Evolutionary conservation across 2,113 vertebrate genomes (phyloP), one percentile per base, ranked within the genome.

Genomic region (Lynx canadensis): DNA sequence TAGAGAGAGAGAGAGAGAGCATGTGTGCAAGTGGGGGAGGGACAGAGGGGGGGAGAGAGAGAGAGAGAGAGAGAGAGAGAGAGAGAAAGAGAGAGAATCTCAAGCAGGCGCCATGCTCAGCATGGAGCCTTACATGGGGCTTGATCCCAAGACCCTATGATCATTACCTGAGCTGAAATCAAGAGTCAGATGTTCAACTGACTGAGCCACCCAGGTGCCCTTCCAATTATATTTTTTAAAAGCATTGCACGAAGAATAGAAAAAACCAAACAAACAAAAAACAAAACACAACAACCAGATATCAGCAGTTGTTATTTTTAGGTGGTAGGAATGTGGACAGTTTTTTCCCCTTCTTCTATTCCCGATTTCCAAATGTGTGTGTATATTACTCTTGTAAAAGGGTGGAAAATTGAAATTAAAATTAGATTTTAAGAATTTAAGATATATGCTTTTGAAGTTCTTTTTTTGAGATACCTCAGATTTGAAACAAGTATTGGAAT

Each of bases 361-460:
- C 41, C 55, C 55, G 48, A 38, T 38, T 94, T 57, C n/a, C 29
- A 85, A 91, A 52, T 79, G 31, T n/a, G 5, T n/a, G 23, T 52
- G 12, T 50, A 9, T 38, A 48, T 74, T 71, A 33, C 41, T 87
- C 66, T 66, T 81, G 68, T 68, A 88, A 52, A 76, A 50, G 23
- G 3, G 12, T 50, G 15, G 63, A 92, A 71, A 84, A 73, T 73
- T n/a, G 4, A 41, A 69, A 63, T 79, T 69, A 68, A 79, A 90
- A 73, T 45, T 71, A 52, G 14, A 50, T 88, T 91, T 91, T 73
- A 91, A 91, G 33, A 80, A 60, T 52, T 91, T 69, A 83, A 95
- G 25, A 74, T 38, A 74, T 11, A n/a, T 41, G 57, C 6, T 66
- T 93, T 90, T 80, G 71, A 85, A 93, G 41, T 36, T 93, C 14